A percentile compares a stretch with the other conserved stretches of the same genome.
phyloP scores from a whole-genome alignment of 2,888 invertebrate species.

The Brassicogethes aeneus region DNA sequence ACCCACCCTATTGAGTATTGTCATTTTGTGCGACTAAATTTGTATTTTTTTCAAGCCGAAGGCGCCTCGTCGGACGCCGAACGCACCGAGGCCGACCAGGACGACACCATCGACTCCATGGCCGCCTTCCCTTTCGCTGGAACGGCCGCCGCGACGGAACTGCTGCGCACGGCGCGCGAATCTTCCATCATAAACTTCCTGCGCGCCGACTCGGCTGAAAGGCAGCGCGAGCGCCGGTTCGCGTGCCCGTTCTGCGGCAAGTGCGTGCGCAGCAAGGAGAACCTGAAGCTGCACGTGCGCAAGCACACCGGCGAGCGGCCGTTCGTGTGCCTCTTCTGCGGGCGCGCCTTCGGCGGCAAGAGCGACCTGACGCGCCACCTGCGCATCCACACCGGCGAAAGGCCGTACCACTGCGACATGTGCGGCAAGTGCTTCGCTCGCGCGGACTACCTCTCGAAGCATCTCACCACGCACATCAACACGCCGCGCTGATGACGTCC shows the following conservation, averaged over 20 bases:
- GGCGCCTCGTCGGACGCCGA: slow-evolving; percentile 33
- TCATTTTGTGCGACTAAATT: too few relatives aligned
- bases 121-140: slow-evolving; percentile 39
- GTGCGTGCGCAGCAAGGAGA: slow-evolving; percentile 82
- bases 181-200: slow-evolving; percentile 57
- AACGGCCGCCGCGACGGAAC: slow-evolving; percentile 8
- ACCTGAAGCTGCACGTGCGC: slow-evolving; percentile 76
- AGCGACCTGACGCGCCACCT: slow-evolving; percentile 80
- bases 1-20: too few relatives aligned
- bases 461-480: slow-evolving; percentile 84
- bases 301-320: slow-evolving; percentile 84
- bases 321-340: slow-evolving; percentile 86
- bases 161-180: slow-evolving; percentile 38
- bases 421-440: slow-evolving; percentile 88
- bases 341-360: slow-evolving; percentile 80
- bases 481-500: slow-evolving; percentile 45
- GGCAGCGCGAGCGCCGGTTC: slow-evolving; percentile 67
- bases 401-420: slow-evolving; percentile 86
- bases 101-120: slow-evolving; percentile 66
- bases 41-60: slow-evolving; percentile 25
- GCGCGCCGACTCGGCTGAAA: slow-evolving; percentile 50
- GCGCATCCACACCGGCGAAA: slow-evolving; percentile 80
- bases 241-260: slow-evolving; percentile 86
- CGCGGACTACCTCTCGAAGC: slow-evolving; percentile 84
- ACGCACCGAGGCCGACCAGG: slow-evolving; percentile 45